Conservation (phyloP, 2,888 invertebrate genomes). For the Oscheius myriophilus region DNA sequence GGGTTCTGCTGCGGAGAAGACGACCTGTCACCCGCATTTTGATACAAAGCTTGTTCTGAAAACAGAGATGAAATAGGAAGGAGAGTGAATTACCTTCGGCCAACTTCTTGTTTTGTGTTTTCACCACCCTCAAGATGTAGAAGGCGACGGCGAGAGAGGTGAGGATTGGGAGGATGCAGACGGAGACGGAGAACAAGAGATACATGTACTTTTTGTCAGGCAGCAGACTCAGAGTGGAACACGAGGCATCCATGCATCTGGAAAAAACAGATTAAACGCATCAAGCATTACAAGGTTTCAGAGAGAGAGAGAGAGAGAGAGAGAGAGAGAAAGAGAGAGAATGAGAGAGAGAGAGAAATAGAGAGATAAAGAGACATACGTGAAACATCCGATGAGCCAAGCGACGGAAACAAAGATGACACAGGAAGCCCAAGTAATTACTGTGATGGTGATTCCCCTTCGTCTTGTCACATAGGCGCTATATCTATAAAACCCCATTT, state of each 20-base stretch:
- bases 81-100: conserved; percentile 35
- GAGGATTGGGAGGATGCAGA: conserved; percentile 65
- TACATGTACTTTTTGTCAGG: conserved; percentile 48
- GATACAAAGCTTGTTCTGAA: conserved; percentile 31
- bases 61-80: background rate
- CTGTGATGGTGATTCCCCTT: conserved; percentile 54
- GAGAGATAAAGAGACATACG: conserved; percentile 29
- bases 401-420: conserved; percentile 60
- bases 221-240: conserved; percentile 40
- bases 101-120: conserved; percentile 60
- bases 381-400: conserved; percentile 54
- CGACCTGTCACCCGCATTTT: conserved; percentile 15
- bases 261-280: no score
- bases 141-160: conserved; percentile 67
- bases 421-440: conserved; percentile 58
- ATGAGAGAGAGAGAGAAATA: background rate
- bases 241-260: conserved; percentile 41
- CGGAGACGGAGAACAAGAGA: conserved; percentile 54
- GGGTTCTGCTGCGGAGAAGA: conserved; percentile 8
- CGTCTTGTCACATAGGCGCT: conserved; percentile 59
- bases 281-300: background rate
- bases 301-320: background rate
- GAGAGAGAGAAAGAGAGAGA: background rate
- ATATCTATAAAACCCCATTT: conserved; percentile 53
- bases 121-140: conserved; percentile 67